Percentiles rank a stretch among this genome's conserved stretches.
Conservation (phyloP, 2,888 invertebrate genomes). For the Vandiemenella viatica region DNA sequence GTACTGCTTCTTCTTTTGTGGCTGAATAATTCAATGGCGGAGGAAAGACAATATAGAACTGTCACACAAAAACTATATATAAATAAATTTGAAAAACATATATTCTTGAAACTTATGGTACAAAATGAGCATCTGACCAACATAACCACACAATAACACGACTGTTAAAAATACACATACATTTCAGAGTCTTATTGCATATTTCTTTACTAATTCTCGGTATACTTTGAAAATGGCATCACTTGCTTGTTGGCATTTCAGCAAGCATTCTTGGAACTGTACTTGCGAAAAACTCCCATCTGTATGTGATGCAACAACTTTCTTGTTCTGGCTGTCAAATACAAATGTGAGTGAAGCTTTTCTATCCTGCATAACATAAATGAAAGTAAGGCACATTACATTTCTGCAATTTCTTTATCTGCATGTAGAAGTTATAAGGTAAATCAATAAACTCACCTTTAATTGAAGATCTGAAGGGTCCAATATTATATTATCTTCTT, state of each 20-base stretch:
- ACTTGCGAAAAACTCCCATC: conserved; percentile 50
- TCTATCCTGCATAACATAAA: conserved; percentile 29
- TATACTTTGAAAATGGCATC: conserved; percentile 58
- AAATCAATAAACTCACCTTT: conserved; percentile 20
- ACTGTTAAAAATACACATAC: background rate
- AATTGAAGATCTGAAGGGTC: conserved; percentile 41
- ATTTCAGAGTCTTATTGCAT: conserved; percentile 25
- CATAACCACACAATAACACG: too few relatives aligned
- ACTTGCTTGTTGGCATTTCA: conserved; percentile 48
- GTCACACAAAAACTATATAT: too few relatives aligned
- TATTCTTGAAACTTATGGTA: too few relatives aligned
- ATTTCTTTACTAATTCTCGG: conserved; percentile 43
- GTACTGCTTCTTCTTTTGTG: too few relatives aligned
- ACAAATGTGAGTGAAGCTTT: conserved; percentile 54
- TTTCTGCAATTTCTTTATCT: background rate
- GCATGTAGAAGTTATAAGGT: conserved; percentile 2
- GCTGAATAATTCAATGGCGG: too few relatives aligned
- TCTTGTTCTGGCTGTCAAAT: conserved; percentile 49
- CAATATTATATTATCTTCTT: conserved; percentile 40
- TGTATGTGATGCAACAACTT: conserved; percentile 48
- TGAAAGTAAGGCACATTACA: background rate
- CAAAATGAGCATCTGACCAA: too few relatives aligned
- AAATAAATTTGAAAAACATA: too few relatives aligned
- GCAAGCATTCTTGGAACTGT: conserved; percentile 49
- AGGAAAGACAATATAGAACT: too few relatives aligned